A percentile compares a stretch with the other conserved stretches of the same genome.
These are phyloP conservation scores for Loriculus beryllinus DNA, from an alignment of 2,797 vertebrate species.

Conservation along the genomic window DNA sequence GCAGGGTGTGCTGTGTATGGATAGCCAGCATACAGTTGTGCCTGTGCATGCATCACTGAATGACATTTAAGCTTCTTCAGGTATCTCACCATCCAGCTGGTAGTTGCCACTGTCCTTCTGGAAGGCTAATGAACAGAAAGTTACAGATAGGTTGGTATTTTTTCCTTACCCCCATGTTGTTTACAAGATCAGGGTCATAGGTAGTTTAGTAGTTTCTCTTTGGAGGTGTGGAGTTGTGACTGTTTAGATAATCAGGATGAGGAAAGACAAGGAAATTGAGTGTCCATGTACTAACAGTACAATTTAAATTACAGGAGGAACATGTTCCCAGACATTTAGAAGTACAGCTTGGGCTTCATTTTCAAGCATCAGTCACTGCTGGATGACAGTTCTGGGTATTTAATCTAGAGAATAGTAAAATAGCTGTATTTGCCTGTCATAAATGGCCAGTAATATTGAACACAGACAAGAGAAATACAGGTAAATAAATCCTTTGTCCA, in stretches of 20 bases:
- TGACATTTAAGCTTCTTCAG: not conserved
- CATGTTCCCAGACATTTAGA: not conserved
- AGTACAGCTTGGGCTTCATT: not conserved
- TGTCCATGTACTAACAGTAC: not conserved
- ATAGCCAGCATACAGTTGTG: too few relatives aligned
- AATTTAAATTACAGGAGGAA: not conserved
- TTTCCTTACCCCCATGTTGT: not conserved
- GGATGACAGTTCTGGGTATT: not conserved
- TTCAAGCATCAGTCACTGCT: not conserved
- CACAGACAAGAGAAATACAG: not conserved
- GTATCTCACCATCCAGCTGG: not conserved
- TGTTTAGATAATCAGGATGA: slow-evolving; percentile 41
- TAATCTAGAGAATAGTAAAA: not conserved
- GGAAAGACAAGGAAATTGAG: slow-evolving; percentile 3
- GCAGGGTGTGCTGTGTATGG: not conserved
- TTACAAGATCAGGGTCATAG: not conserved
- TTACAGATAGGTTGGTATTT: not conserved
- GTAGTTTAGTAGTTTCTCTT: not conserved
- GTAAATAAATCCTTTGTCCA: not conserved
- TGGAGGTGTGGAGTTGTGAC: not conserved
- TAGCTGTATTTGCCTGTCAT: not conserved
- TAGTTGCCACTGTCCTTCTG: not conserved
- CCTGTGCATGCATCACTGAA: not conserved
- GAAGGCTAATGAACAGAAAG: not conserved
- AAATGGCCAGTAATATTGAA: not conserved